Percentiles rank a stretch among this genome's conserved stretches.
Evolutionary conservation across 2,113 vertebrate genomes (phyloP).

Genomic region (Apodemus sylvaticus): DNA sequence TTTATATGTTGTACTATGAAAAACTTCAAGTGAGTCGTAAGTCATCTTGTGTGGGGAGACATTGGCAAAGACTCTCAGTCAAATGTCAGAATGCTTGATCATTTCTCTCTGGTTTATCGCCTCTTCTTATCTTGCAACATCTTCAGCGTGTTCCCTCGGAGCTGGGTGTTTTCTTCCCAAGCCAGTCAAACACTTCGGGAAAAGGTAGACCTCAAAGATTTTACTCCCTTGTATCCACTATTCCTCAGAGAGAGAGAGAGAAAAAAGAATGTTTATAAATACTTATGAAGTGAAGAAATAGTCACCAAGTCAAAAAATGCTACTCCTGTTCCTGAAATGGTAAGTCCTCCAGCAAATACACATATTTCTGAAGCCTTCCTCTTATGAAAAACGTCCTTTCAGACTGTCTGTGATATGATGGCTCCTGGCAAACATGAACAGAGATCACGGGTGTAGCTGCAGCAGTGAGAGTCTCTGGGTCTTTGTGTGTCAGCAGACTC

Average conservation of each 20-base stretch:
- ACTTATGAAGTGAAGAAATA: background rate
- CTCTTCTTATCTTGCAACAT: conserved; percentile 43
- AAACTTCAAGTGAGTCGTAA: conserved; percentile 35
- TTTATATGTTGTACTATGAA: conserved; percentile 56
- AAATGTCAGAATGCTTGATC: conserved; percentile 43
- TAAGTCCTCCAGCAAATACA: background rate
- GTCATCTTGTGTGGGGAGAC: background rate
- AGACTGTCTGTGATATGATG: background rate
- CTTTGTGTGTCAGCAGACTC: background rate
- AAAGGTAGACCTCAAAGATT: background rate
- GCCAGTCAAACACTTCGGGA: background rate
- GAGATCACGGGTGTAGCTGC: background rate
- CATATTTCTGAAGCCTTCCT: conserved; percentile 3
- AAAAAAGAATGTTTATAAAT: background rate
- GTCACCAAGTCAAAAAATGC: background rate
- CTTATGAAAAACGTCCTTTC: background rate
- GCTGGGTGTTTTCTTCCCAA: background rate
- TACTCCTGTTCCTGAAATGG: conserved; percentile 23
- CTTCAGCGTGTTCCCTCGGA: background rate
- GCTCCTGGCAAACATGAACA: background rate
- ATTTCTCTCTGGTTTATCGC: conserved; percentile 7
- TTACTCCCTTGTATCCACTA: background rate
- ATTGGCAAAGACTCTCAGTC: conserved; percentile 24
- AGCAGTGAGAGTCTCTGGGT: background rate
- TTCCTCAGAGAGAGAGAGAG: background rate